Evolutionary conservation across 2,113 vertebrate genomes (phyloP).

Genomic region (Hiodon alosoides): DNA sequence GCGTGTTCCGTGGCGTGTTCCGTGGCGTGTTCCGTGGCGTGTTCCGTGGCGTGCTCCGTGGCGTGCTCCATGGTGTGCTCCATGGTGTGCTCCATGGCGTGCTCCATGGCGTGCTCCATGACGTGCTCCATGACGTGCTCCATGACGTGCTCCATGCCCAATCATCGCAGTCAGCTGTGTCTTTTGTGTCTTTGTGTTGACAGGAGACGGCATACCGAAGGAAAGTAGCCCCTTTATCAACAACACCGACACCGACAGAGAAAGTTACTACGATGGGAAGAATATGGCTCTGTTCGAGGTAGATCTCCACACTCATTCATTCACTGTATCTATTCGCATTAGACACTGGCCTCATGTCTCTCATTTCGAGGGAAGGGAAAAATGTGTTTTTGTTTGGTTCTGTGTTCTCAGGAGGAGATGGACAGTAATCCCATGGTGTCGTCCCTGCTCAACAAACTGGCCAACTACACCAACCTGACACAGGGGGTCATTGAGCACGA

Average conservation of each 20-base stretch:
- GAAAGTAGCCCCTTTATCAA: constrained; percentile 76
- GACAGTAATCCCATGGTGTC: constrained; percentile 95
- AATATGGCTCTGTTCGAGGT: constrained; percentile 97
- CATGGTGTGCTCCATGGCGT: no score
- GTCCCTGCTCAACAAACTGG: constrained; percentile 89
- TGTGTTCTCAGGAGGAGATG: constrained; percentile 81
- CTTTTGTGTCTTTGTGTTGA: constrained; percentile 17
- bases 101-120: no score
- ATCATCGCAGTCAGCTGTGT: neutral
- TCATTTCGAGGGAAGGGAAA: neutral
- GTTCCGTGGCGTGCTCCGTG: no score
- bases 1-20: no score
- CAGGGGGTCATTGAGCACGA: constrained; percentile 92
- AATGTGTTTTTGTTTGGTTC: constrained; percentile 7
- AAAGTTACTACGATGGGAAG: constrained; percentile 70
- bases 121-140: no score
- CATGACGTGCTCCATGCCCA: neutral
- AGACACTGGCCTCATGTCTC: neutral
- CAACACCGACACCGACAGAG: constrained; percentile 56
- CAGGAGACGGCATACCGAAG: constrained; percentile 66
- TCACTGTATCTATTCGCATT: constrained; percentile 21
- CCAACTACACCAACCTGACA: constrained; percentile 91
- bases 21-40: no score
- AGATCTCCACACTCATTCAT: constrained; percentile 2
- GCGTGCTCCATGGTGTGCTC: no score